Evolutionary conservation across 2,113 vertebrate species (phyloP), one percentile per base, ranked within the genome.

Genomic region (Athene cunicularia): DNA sequence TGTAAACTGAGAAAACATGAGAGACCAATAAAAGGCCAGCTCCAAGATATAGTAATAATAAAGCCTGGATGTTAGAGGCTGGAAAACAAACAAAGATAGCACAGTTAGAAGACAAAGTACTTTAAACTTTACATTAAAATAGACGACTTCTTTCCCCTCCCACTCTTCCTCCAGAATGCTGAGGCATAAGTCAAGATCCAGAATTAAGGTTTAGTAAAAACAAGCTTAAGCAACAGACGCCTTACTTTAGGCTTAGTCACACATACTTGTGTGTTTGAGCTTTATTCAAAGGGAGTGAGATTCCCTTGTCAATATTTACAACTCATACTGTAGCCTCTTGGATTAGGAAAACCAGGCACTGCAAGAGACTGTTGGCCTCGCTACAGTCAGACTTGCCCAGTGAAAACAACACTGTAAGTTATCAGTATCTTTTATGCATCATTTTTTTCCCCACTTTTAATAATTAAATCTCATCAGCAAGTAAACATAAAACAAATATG

Each of bases 1-100:
- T 88, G 95, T 99, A 98, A 99, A 99, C 98, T 99, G 99, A 89
- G 99, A 99, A 98, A 99, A 99, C 99, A 99, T 98, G 49, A 99
- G 99, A 66, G 99, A 99, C 99, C 99, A 99, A 97, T 99, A 99
- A 98, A 99, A 99, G 66, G 99, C 98, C 98, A 99, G 97, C 93
- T 99, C 98, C 90, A 98, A 98, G 91, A 99, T 97, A 72, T 99
- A 99, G 98, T 99, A 99, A 97, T 98, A 98, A 98, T 99, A 99
- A 96, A 99, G 97, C 35, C 98, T 98, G 56, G 98, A 97, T 59
- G 98, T 99, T 94, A 99, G 98, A 86, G 98, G 97, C 99, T 99
- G 98, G 94, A 98, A 96, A 95, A 68, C 96, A 66, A 92, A 95
- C 67, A 71, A 63, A 96, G 64, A 96, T 1, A 85, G 12, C 41